phyloP scores from a whole-genome alignment of 2,888 invertebrate genomes.

The Amphipoea oculea region DNA sequence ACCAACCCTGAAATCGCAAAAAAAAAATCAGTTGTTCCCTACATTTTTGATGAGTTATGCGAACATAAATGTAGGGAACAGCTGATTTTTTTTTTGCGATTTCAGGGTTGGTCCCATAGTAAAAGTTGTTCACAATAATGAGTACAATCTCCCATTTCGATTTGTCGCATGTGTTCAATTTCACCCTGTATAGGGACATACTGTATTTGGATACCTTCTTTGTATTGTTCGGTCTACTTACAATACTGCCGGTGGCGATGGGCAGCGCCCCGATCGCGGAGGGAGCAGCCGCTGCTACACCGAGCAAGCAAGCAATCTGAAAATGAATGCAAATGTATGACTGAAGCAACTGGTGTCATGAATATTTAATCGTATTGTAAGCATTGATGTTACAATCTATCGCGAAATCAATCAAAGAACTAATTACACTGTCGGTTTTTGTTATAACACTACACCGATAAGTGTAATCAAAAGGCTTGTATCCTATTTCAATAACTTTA shows the following conservation, averaged over 20 bases:
- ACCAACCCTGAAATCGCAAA: too few species aligned
- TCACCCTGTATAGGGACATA: not conserved
- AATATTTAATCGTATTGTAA: slow-evolving; percentile 37
- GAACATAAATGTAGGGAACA: too few species aligned
- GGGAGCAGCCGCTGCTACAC: slow-evolving; percentile 79
- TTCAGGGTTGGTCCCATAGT: too few species aligned
- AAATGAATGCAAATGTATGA: slow-evolving; percentile 53
- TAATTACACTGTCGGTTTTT: not conserved
- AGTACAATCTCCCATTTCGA: too few species aligned
- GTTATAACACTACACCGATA: slow-evolving; percentile 1
- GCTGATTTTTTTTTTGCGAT: too few species aligned
- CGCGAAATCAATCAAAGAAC: slow-evolving; percentile 14
- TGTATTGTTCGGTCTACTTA: slow-evolving; percentile 68
- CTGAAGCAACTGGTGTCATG: slow-evolving; percentile 49
- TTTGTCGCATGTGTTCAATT: too few species aligned
- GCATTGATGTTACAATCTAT: slow-evolving; percentile 26
- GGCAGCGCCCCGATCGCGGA: slow-evolving; percentile 53
- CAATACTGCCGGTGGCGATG: slow-evolving; percentile 73
- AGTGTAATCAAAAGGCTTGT: not conserved
- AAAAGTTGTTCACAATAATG: too few species aligned
- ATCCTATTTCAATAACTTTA: not conserved
- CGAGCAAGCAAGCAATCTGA: slow-evolving; percentile 81
- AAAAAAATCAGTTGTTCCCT: too few species aligned
- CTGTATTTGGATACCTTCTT: not conserved
- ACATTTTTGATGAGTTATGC: too few species aligned